Evolutionary conservation across 2,113 vertebrate genomes (phyloP).

Genomic region (Pachycephala philippinensis): DNA sequence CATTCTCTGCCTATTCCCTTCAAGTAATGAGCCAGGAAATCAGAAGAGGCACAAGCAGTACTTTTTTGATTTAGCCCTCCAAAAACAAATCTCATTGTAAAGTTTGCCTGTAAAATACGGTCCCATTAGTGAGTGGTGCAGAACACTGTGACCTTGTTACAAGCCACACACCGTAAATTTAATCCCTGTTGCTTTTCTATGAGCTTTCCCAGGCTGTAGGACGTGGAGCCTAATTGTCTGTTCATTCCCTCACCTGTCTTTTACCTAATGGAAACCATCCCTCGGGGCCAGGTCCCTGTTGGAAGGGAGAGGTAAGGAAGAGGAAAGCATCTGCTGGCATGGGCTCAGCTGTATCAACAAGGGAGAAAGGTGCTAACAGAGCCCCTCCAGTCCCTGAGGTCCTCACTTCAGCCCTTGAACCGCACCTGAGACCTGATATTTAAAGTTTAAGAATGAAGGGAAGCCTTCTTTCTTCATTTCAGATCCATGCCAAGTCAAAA

Average conservation of each 20-base stretch:
- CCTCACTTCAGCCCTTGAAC: not conserved
- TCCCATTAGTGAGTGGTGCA: not conserved
- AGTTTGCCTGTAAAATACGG: not conserved
- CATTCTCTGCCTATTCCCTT: not conserved
- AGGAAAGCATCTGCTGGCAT: not conserved
- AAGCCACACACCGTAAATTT: not conserved
- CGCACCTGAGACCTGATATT: too few relatives aligned
- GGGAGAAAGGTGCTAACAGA: not conserved
- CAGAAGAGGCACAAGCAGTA: not conserved
- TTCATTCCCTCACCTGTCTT: not conserved
- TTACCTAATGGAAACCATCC: not conserved
- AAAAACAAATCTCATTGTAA: not conserved
- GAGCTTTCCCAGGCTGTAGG: not conserved
- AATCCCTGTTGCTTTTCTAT: not conserved
- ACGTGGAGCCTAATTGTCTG: not conserved
- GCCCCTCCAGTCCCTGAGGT: not conserved
- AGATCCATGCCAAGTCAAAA: not conserved
- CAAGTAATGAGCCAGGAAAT: not conserved
- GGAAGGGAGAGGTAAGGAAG: not conserved
- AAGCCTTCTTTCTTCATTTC: not conserved
- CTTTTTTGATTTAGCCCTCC: not conserved
- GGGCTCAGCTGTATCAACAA: not conserved
- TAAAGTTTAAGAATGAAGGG: not conserved
- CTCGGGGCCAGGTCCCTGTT: not conserved
- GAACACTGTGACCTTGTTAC: not conserved